Percentiles rank a stretch among this genome's conserved stretches.
Evolutionary conservation across 2,888 invertebrate genomes (phyloP).

Genomic region (Tenthredo scrophulariae): DNA sequence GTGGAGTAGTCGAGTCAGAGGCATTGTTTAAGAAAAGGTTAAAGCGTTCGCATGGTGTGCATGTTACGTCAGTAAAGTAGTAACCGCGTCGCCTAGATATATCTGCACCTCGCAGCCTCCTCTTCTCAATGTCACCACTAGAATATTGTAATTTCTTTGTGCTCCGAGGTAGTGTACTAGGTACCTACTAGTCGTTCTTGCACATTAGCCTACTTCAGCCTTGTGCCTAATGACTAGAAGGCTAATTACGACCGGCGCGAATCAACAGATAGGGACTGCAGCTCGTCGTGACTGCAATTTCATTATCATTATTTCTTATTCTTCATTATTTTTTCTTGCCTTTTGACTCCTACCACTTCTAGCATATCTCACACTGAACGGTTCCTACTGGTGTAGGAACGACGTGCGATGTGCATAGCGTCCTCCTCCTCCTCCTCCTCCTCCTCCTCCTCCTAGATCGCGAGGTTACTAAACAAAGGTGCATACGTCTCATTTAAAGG

Average conservation of each 20-base stretch:
- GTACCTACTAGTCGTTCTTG: neutral
- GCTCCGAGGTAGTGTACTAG: neutral
- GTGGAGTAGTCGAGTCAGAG: neutral
- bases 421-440: neutral
- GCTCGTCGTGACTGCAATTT: conserved; percentile 1
- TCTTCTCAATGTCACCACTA: conserved; percentile 44
- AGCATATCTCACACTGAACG: neutral
- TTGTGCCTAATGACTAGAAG: conserved; percentile 51
- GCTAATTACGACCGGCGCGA: conserved; percentile 6
- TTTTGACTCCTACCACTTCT: neutral
- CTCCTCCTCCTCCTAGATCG: neutral
- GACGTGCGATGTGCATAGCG: neutral
- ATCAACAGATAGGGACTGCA: conserved; percentile 20
- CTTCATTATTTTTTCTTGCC: neutral
- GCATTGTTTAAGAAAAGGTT: conserved; percentile 38
- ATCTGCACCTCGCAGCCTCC: neutral
- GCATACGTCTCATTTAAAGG: neutral
- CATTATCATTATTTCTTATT: neutral
- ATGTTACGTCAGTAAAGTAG: neutral
- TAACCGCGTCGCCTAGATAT: conserved; percentile 1
- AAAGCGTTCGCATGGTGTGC: conserved; percentile 19
- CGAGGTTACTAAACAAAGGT: neutral
- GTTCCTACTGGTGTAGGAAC: neutral
- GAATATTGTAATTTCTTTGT: conserved; percentile 44
- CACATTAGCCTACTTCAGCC: conserved; percentile 44